Conservation (phyloP, 2,113 vertebrate species). For the Donacobius atricapilla region DNA sequence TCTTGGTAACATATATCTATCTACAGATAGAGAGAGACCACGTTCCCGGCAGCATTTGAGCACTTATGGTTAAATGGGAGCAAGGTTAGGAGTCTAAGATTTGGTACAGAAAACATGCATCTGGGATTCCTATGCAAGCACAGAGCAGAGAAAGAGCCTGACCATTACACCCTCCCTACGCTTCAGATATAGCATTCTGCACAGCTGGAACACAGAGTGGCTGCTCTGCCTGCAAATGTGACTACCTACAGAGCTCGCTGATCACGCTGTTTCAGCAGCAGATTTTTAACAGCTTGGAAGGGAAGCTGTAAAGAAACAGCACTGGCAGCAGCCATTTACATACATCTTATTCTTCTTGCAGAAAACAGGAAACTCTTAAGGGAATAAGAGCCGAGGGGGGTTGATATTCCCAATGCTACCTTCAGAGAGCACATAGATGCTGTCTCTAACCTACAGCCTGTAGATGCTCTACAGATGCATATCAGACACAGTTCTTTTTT, state of each 20-base stretch:
- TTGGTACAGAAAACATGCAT: neutral
- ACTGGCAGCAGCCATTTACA: neutral
- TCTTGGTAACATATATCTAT: neutral
- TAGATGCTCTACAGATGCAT: accelerated
- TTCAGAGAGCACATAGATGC: neutral
- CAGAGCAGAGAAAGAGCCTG: neutral
- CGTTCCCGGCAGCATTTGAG: neutral
- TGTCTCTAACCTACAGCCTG: neutral
- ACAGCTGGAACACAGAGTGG: neutral
- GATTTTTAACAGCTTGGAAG: neutral
- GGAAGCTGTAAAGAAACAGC: neutral
- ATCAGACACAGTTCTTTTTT: neutral
- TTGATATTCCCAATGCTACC: accelerated
- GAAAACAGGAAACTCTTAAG: neutral
- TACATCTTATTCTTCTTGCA: neutral
- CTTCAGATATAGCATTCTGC: neutral
- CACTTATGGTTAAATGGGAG: neutral
- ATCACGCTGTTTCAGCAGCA: neutral
- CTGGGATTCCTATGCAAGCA: neutral
- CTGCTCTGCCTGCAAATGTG: neutral
- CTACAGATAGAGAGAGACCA: neutral
- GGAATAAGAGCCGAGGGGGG: neutral
- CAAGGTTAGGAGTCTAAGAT: neutral
- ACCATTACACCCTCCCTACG: neutral
- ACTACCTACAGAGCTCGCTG: neutral